These are phyloP conservation scores for Balanococcus diminutus DNA, from an alignment of 2,888 invertebrate genomes.

Conservation along the genomic window DNA sequence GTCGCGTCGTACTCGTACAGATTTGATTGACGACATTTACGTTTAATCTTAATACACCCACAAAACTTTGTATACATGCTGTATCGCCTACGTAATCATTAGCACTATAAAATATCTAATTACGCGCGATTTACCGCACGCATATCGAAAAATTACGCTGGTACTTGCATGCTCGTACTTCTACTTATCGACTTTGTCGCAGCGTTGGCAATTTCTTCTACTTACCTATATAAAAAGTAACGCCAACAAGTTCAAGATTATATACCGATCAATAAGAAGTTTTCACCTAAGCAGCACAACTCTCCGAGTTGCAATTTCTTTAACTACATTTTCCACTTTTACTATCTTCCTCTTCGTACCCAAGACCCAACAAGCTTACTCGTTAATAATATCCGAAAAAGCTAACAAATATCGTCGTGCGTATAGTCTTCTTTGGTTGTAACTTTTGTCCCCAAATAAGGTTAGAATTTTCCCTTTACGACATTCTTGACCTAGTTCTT, in stretches of 20 bases:
- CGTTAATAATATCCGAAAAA: background rate
- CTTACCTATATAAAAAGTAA: background rate
- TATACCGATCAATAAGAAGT: slow-evolving; percentile 18
- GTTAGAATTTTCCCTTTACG: background rate
- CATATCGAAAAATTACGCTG: background rate
- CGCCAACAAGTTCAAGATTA: slow-evolving; percentile 19
- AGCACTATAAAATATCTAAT: background rate
- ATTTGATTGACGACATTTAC: slow-evolving; percentile 7
- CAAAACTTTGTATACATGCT: background rate
- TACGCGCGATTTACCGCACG: background rate
- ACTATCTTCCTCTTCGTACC: background rate
- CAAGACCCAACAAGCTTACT: background rate
- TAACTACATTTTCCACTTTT: slow-evolving; percentile 12
- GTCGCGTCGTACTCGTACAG: too few relatives aligned
- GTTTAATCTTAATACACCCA: background rate
- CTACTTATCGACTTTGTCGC: background rate
- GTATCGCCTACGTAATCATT: slow-evolving; percentile 6
- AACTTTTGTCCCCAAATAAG: background rate
- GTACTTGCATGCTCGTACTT: background rate
- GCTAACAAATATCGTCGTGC: background rate
- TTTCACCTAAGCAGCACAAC: slow-evolving; percentile 1
- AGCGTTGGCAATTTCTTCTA: background rate
- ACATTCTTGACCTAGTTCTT: slow-evolving; percentile 27
- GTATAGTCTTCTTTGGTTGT: background rate
- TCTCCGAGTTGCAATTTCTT: background rate